Percentiles rank a stretch among this genome's conserved stretches.
Evolutionary conservation across 2,888 invertebrate species (phyloP).

Genomic region (Antheraea assamensis): DNA sequence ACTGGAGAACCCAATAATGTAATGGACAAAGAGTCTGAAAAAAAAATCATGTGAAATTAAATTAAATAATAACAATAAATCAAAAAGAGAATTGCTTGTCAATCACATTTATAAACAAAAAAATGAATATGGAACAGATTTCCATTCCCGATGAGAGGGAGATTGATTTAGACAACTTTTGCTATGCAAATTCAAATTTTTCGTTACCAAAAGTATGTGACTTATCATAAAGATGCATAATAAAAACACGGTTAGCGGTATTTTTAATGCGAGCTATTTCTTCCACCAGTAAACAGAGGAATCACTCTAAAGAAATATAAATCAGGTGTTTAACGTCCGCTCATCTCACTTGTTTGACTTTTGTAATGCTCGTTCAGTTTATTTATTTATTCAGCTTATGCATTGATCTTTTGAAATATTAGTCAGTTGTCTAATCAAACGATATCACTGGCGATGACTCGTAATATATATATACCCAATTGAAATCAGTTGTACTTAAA

Average conservation of each 20-base stretch:
- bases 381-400: conserved; percentile 8
- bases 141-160: not conserved
- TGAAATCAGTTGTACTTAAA: not conserved
- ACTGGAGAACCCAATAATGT: too few relatives aligned
- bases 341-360: conserved; percentile 14
- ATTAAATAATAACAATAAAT: too few relatives aligned
- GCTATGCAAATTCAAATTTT: not conserved
- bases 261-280: conserved; percentile 36
- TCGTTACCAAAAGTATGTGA: not conserved
- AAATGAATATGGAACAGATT: not conserved
- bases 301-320: conserved; percentile 28
- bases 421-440: not conserved
- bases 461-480: not conserved
- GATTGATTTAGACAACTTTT: not conserved
- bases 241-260: not conserved
- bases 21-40: too few relatives aligned
- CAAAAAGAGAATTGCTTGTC: too few relatives aligned
- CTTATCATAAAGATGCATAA: not conserved
- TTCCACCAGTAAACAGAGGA: conserved; percentile 33
- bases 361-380: conserved; percentile 8
- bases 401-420: not conserved
- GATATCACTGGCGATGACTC: not conserved
- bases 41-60: too few relatives aligned
- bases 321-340: conserved; percentile 18
- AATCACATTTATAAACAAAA: not conserved